A percentile compares a stretch with the other conserved stretches of the same genome.
Conservation (phyloP, 2,113 vertebrate genomes). For the Varanus salvator region DNA sequence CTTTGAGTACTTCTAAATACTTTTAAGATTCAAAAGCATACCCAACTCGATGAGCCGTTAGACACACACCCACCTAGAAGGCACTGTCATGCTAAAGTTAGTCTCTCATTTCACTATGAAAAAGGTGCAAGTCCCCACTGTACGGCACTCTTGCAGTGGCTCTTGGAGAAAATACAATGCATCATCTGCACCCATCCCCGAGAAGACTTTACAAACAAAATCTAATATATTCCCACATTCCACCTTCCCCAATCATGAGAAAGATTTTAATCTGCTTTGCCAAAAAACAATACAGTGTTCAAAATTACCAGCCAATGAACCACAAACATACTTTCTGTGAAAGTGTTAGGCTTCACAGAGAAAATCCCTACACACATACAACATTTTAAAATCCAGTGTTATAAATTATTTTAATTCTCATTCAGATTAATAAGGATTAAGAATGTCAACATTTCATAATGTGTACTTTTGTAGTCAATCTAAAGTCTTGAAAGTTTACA, state of each 20-base stretch:
- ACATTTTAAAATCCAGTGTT: background rate
- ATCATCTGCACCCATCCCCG: background rate
- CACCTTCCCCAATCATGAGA: background rate
- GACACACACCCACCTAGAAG: background rate
- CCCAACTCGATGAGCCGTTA: background rate
- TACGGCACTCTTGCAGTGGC: too few species aligned
- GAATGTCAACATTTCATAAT: background rate
- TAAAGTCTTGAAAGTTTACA: background rate
- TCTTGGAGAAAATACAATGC: background rate
- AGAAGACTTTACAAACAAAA: background rate
- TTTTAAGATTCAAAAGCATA: background rate
- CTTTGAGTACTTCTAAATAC: background rate
- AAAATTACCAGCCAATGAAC: background rate
- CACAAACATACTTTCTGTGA: background rate
- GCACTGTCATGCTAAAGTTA: background rate
- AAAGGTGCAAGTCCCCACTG: background rate
- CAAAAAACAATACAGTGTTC: background rate
- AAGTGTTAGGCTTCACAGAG: background rate
- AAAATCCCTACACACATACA: background rate
- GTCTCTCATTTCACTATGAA: background rate
- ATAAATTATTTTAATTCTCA: background rate
- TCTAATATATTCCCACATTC: background rate
- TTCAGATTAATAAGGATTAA: too few species aligned
- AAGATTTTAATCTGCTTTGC: conserved; percentile 4
- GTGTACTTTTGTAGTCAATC: background rate